Evolutionary conservation across 2,113 vertebrate species (phyloP).

Genomic region (Zosterops japonicus): DNA sequence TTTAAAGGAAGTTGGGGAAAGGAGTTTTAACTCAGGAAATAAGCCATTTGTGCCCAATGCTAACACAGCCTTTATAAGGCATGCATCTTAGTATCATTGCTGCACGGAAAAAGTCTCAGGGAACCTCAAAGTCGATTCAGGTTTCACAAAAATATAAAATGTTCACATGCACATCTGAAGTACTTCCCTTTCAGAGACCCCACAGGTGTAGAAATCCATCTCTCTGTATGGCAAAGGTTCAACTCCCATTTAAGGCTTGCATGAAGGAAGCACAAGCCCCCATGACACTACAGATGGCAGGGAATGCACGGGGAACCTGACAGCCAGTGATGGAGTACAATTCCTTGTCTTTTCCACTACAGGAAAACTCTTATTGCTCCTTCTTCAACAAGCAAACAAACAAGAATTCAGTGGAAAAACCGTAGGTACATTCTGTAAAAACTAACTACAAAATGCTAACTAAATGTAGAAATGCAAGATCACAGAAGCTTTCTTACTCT

Average conservation of each 20-base stretch:
- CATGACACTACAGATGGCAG: background rate
- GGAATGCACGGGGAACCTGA: accelerated
- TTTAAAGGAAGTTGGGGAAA: background rate
- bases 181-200: background rate
- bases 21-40: background rate
- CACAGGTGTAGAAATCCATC: background rate
- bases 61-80: background rate
- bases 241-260: background rate
- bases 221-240: background rate
- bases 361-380: background rate
- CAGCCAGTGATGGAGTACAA: accelerated
- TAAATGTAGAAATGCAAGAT: background rate
- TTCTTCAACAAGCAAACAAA: background rate
- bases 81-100: background rate
- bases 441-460: background rate
- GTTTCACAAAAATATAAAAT: constrained; percentile 5
- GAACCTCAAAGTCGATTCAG: background rate
- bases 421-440: background rate
- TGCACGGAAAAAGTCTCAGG: background rate
- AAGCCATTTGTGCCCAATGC: background rate
- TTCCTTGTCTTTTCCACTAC: background rate
- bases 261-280: background rate
- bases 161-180: background rate
- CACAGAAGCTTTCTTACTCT: background rate
- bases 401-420: background rate